Conservation (phyloP, 2,888 invertebrate genomes). For the Amphipyra berbera region DNA sequence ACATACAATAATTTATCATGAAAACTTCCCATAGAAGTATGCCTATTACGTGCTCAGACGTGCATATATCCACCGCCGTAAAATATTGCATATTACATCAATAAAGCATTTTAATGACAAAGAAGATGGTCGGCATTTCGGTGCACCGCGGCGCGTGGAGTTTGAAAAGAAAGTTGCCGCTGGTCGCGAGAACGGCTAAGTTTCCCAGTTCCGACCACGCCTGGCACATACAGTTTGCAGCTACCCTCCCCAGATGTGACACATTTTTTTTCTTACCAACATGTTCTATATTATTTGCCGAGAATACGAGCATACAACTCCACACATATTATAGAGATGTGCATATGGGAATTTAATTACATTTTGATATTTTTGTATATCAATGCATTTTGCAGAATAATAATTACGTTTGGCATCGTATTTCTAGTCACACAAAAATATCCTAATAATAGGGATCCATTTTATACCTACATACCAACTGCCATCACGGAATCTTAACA, state of each 20-base stretch:
- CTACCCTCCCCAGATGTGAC: conserved; percentile 68
- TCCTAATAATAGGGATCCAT: not conserved
- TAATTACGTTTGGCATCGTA: conserved; percentile 9
- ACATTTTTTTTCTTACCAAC: conserved; percentile 50
- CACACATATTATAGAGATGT: conserved; percentile 41
- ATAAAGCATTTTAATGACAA: conserved; percentile 74
- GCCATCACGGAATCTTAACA: not conserved
- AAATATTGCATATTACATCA: conserved; percentile 70
- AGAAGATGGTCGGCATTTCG: conserved; percentile 67
- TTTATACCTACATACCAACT: not conserved
- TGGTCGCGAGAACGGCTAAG: conserved; percentile 70
- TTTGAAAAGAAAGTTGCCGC: conserved; percentile 70
- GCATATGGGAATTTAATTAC: conserved; percentile 35
- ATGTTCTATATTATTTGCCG: conserved; percentile 47
- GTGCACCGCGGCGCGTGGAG: conserved; percentile 64
- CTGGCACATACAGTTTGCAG: conserved; percentile 70
- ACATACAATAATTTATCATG: conserved; percentile 41
- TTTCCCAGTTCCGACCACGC: conserved; percentile 74
- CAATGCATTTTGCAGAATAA: not conserved
- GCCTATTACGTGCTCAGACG: conserved; percentile 53
- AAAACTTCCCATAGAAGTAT: conserved; percentile 54
- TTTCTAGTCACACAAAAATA: conserved; percentile 12
- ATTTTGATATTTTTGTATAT: too few relatives aligned
- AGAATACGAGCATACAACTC: conserved; percentile 18
- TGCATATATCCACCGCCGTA: conserved; percentile 62